Conservation (phyloP, 1,140 invertebrate genomes). For the Macrocentrus cingulum region DNA sequence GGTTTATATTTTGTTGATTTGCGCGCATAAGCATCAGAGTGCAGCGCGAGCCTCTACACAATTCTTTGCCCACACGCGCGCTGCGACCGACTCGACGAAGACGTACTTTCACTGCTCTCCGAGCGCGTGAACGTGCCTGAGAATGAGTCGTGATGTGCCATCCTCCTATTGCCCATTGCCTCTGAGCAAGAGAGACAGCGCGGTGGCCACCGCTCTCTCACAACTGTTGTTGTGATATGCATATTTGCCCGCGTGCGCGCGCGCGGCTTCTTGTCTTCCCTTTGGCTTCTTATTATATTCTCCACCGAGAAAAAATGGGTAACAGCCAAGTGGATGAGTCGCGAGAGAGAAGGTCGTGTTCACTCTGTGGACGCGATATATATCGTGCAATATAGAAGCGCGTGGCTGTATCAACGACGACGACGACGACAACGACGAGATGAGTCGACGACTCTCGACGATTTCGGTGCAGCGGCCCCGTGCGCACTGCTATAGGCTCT, state of each 20-base stretch:
- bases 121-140: constrained; percentile 28
- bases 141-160: constrained; percentile 29
- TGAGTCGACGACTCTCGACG: neutral
- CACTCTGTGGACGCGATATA: constrained; percentile 10
- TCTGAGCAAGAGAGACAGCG: neutral
- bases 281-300: constrained; percentile 25
- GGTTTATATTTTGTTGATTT: too few species aligned
- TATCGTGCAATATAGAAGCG: constrained; percentile 5
- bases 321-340: constrained; percentile 24
- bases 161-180: constrained; percentile 10
- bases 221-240: neutral
- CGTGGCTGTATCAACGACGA: too few species aligned
- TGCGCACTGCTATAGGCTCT: neutral
- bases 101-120: constrained; percentile 31
- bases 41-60: neutral
- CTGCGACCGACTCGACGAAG: constrained; percentile 16
- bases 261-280: neutral
- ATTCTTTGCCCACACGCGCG: neutral
- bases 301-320: constrained; percentile 25
- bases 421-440: neutral
- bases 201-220: neutral
- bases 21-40: neutral
- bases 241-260: constrained; percentile 4
- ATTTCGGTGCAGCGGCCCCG: neutral
- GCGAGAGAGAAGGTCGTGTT: constrained; percentile 26